These are phyloP conservation scores for Corvus hawaiiensis DNA, from an alignment of 2,113 vertebrate species.

Conservation along the genomic window DNA sequence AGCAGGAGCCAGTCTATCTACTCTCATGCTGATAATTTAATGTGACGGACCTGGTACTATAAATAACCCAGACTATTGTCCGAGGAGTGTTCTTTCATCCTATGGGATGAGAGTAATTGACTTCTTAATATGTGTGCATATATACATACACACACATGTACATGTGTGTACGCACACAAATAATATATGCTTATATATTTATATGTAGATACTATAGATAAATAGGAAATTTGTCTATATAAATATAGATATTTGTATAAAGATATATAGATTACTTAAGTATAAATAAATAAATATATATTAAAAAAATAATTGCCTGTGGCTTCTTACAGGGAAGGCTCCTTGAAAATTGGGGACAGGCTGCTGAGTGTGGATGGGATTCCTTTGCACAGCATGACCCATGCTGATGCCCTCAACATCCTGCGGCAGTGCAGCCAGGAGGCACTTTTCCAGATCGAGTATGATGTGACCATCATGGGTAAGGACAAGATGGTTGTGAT, in stretches of 20 bases:
- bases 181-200: neutral
- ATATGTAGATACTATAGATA: neutral
- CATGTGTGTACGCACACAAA: neutral
- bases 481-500: slow-evolving; percentile 56
- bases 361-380: slow-evolving; percentile 90
- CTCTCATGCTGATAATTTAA: neutral
- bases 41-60: neutral
- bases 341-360: slow-evolving; percentile 89
- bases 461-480: slow-evolving; percentile 93
- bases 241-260: neutral
- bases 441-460: slow-evolving; percentile 94
- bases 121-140: neutral
- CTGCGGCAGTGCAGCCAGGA: slow-evolving; percentile 90
- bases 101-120: neutral
- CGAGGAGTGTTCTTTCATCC: neutral
- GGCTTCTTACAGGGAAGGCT: slow-evolving; percentile 83
- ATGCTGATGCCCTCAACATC: slow-evolving; percentile 84
- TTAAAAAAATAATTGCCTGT: neutral
- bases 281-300: neutral
- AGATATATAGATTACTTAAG: neutral
- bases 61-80: neutral
- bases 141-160: fast-evolving
- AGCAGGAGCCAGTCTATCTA: neutral
- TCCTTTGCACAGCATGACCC: slow-evolving; percentile 87
- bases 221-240: neutral